Evolutionary conservation across 2,888 invertebrate genomes (phyloP), one percentile per base, ranked within the genome.

Genomic region (Crossocerus cetratus): DNA sequence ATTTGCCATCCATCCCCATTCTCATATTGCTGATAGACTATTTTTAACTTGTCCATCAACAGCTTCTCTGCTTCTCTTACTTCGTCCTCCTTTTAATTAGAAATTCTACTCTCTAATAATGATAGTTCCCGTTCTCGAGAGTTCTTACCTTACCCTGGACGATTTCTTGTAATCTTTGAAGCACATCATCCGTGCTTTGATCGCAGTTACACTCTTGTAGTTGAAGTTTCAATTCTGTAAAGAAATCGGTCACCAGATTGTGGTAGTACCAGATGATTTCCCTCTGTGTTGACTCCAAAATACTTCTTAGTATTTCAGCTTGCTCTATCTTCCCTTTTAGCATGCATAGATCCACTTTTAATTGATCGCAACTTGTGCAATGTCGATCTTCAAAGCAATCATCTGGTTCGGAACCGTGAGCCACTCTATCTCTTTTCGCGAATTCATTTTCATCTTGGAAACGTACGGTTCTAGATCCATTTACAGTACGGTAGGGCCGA

Each of bases 61-160:
- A 77, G 78, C 4, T 64, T 63, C 55, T 85, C 77, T n/a, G 82
- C 67, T 14, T 57, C 32, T 55, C 60, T 76, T 8, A 67, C 57
- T 61, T 82, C 76, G 54, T 80, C 78, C 11, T 83, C 79, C 85
- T 86, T 68, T 2, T 65, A 74, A 68, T 53, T 43, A 61, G 8
- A 16, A 43, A 21, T 66, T 61, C 32, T 58, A 55, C 23, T 67
- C 63, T 20, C 16, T 43, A 45, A 32, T 65, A 32, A 32, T 63
- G 54, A 62, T 43, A 49, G 18, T 56, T 2, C 5, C n/a, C 42
- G 32, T 8, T 2, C 53, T 49, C 32, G 49, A n/a, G 1, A 32
- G 8, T 21, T 67, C 72, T 76, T 72, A 87, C 87, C 81, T 86
- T 86, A 65, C 82, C 82, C n/a, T 65, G 65, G 56, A 49, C 79